These are phyloP conservation scores for Venustaconcha ellipsiformis DNA, from an alignment of 1,140 invertebrate genomes.

Conservation along the genomic window DNA sequence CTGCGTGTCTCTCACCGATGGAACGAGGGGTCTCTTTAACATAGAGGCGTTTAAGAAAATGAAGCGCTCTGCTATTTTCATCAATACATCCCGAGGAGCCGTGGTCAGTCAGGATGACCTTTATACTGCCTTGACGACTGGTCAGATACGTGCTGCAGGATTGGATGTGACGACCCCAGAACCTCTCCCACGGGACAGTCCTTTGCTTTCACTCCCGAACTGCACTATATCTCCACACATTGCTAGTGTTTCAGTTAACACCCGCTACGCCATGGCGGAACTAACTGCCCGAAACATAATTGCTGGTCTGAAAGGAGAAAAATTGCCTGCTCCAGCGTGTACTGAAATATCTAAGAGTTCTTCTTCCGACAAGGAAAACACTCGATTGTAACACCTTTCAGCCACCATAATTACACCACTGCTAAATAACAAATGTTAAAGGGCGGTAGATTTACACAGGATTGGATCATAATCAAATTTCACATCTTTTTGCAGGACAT, in stretches of 20 bases:
- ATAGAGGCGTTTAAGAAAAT: slow-evolving; percentile 60
- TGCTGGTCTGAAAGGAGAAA: slow-evolving; percentile 78
- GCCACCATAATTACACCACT: too few species aligned
- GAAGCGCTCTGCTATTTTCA: slow-evolving; percentile 63
- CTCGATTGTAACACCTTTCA: too few species aligned
- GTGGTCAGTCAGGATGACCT: slow-evolving; percentile 66
- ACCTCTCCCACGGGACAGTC: slow-evolving; percentile 85
- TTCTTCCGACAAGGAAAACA: too few species aligned
- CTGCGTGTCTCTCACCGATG: slow-evolving; percentile 57
- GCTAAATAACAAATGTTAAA: too few species aligned
- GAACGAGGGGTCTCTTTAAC: slow-evolving; percentile 63
- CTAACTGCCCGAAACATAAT: slow-evolving; percentile 89
- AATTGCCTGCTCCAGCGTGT: slow-evolving; percentile 74
- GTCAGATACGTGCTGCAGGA: slow-evolving; percentile 85
- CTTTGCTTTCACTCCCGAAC: slow-evolving; percentile 84
- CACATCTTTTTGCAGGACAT: too few species aligned
- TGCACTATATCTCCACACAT: slow-evolving; percentile 92
- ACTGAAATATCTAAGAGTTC: too few species aligned
- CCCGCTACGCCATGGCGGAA: slow-evolving; percentile 85
- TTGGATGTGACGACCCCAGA: slow-evolving; percentile 95
- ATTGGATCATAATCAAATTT: too few species aligned
- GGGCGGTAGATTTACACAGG: slow-evolving; percentile 29
- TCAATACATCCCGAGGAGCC: slow-evolving; percentile 66
- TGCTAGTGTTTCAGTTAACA: slow-evolving; percentile 86
- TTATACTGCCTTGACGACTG: slow-evolving; percentile 53